Conservation (phyloP, 2,888 invertebrate genomes). For the Callimorpha dominula region DNA sequence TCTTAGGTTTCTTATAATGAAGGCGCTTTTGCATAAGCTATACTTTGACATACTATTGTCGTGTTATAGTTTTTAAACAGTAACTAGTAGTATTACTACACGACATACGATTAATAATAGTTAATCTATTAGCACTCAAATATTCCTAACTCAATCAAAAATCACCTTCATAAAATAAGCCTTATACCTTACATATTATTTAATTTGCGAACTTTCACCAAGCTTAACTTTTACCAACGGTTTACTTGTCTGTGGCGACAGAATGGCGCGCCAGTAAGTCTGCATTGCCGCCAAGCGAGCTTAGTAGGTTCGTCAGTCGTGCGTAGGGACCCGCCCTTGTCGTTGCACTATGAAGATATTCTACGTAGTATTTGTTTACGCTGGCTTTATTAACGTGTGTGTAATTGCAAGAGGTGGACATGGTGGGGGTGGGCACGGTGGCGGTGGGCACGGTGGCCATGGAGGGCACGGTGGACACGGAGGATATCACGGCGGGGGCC, state of each 20-base stretch:
- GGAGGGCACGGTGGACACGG: neutral
- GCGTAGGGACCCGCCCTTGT: slow-evolving; percentile 70
- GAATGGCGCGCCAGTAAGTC: slow-evolving; percentile 20
- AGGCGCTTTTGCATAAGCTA: neutral
- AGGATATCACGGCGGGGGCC: slow-evolving; percentile 2
- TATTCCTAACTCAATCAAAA: neutral
- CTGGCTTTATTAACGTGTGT: slow-evolving; percentile 61
- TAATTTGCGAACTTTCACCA: slow-evolving; percentile 33
- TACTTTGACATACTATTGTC: neutral
- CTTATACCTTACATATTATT: neutral
- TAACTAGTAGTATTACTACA: neutral
- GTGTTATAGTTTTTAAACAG: neutral
- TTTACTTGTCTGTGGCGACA: slow-evolving; percentile 18
- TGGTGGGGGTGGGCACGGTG: neutral
- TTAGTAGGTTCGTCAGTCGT: slow-evolving; percentile 72
- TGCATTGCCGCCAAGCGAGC: slow-evolving; percentile 70
- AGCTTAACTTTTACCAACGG: slow-evolving; percentile 2
- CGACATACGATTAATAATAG: neutral
- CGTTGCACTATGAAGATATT: slow-evolving; percentile 71
- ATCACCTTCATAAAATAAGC: neutral
- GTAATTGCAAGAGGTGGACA: slow-evolving; percentile 62
- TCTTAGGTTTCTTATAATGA: neutral
- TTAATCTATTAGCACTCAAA: neutral
- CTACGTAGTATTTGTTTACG: slow-evolving; percentile 53
- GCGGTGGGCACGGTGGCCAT: slow-evolving; percentile 2